A percentile compares a stretch with the other conserved stretches of the same genome.
Evolutionary conservation across 2,888 invertebrate genomes (phyloP).

Genomic region (Penaeus monodon): DNA sequence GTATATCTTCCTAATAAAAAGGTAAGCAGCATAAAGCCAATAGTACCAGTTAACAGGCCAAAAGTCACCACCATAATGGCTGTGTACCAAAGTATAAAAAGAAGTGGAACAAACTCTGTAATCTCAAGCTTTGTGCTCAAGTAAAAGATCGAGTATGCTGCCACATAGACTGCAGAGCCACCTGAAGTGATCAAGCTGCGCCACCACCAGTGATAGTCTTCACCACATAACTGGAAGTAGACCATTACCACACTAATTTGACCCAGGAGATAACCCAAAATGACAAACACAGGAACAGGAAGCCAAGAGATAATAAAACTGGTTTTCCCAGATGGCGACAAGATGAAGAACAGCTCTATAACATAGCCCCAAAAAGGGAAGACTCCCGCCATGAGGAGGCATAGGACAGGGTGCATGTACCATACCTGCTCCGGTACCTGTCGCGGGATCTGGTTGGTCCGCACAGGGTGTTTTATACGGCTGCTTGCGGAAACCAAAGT

Average conservation of each 20-base stretch:
- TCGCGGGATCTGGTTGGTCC: conserved; percentile 97
- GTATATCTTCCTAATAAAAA: conserved; percentile 96
- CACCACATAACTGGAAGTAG: conserved; percentile 98
- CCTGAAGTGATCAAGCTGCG: conserved; percentile 95
- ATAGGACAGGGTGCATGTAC: conserved; percentile 93
- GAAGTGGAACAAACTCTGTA: conserved; percentile 95
- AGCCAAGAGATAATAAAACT: conserved; percentile 98
- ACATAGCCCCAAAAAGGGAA: conserved; percentile 98
- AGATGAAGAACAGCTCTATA: conserved; percentile 97
- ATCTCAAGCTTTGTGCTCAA: conserved; percentile 97
- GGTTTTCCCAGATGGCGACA: conserved; percentile 99
- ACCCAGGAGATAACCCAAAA: conserved; percentile 94
- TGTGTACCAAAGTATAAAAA: conserved; percentile 94
- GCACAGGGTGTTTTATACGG: conserved; percentile 96
- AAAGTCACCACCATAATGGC: conserved; percentile 96
- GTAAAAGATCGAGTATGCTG: conserved; percentile 95
- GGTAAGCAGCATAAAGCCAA: conserved; percentile 96
- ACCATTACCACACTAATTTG: conserved; percentile 88
- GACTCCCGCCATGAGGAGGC: conserved; percentile 94
- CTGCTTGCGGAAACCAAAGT: conserved; percentile 95
- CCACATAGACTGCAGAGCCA: conserved; percentile 93
- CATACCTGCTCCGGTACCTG: conserved; percentile 97
- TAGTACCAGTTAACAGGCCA: conserved; percentile 96
- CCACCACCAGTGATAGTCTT: conserved; percentile 99
- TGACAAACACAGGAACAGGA: conserved; percentile 95